These are phyloP conservation scores for Caenorhabditis latens DNA, from an alignment of 1,140 invertebrate species.

Conservation along the genomic window DNA sequence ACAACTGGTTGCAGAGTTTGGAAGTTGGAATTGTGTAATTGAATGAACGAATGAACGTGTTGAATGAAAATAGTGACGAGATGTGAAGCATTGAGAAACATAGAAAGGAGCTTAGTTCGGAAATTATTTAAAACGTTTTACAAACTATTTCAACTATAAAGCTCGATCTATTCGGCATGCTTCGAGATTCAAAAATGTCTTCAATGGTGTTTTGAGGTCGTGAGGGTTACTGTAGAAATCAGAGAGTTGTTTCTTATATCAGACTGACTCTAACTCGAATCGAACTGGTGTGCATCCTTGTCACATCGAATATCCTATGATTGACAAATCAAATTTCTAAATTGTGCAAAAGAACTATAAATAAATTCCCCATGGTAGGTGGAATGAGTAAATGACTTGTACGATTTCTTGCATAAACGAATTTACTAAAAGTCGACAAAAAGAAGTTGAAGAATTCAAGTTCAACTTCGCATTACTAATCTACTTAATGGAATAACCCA, in stretches of 20 bases:
- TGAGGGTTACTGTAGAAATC: too few relatives aligned
- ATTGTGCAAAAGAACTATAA: neutral
- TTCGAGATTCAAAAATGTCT: too few relatives aligned
- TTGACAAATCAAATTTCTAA: neutral
- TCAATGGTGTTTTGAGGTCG: too few relatives aligned
- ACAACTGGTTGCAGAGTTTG: neutral
- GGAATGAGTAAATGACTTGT: neutral
- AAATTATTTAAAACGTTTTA: neutral
- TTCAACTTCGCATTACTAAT: conserved; percentile 27
- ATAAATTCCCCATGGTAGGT: neutral
- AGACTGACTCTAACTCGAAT: too few relatives aligned
- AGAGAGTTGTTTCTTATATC: too few relatives aligned
- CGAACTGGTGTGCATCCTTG: too few relatives aligned
- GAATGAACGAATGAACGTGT: neutral
- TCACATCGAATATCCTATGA: neutral
- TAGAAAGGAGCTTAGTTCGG: neutral
- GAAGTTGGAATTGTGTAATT: neutral
- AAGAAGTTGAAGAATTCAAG: neutral
- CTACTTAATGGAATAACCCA: conserved; percentile 37
- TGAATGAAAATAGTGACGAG: conserved; percentile 21
- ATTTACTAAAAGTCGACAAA: neutral
- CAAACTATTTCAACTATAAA: neutral
- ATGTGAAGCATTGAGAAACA: neutral
- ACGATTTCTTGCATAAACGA: neutral
- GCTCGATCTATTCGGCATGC: too few relatives aligned